Base-by-base conservation (phyloP, 2,888 invertebrate genomes). In the Rhimphoctona megacephalus region DNA sequence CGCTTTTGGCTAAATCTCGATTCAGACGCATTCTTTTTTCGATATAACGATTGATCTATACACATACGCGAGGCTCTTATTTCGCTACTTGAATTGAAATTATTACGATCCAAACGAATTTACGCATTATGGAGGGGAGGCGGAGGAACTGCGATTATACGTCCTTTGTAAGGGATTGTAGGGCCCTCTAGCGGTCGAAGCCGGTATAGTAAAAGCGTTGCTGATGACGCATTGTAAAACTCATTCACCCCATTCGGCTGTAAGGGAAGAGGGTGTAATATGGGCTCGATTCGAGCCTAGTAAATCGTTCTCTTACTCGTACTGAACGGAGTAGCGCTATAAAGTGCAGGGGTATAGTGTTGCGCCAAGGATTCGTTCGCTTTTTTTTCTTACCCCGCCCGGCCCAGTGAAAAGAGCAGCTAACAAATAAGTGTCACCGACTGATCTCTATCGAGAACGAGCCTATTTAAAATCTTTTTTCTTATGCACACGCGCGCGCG, bases 71-170 rank as follows among this genome's bases (percentile, higher is more conserved):
- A 72, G 22, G 17, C 73, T 43, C 61, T 79, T 77, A 73, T 80
- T 70, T 85, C 57, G 81, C 74, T 80, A 89, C 92, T 92, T 92
- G 92, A 93, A 94, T 94, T 92, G 93, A 93, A 94, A 94, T 94
- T 94, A 94, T 94, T 93, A 93, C 92, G 94, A 94, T 94, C 94
- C 94, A 94, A 94, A 94, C 92, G 94, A 94, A 94, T 93, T 94
- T 70, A 93, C 93, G 94, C 92, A 94, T 94, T 93, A 94, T 93
- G 90, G 49, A 46, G 93, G 91, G 92, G 9, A 39, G 39, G n/a
- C n/a, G 7, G 39, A 39, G 39, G 7, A 7, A 9, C 92, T 92
- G 93, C 94, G 94, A 94, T 94, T 94, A 94, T 94, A 92, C 46
- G 25, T 93, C 93, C 93, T 94, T 94, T 94, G 94, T 94, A 91